phyloP scores from a whole-genome alignment of 2,888 invertebrate species.

The Tinea semifulvella region DNA sequence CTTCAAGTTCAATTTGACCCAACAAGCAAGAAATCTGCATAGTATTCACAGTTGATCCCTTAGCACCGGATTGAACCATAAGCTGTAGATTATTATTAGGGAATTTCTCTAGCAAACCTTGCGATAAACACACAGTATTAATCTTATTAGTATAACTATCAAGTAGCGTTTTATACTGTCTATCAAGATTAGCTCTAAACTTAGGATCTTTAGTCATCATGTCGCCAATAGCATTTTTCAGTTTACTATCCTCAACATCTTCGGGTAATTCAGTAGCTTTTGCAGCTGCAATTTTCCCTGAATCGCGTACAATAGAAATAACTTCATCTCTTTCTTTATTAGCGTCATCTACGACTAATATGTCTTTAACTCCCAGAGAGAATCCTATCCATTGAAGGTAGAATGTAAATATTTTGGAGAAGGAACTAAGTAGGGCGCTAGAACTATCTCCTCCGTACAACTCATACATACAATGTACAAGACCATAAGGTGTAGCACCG shows the following conservation, averaged over 20 bases:
- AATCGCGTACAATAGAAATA: conserved; percentile 70
- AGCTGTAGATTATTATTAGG: conserved; percentile 96
- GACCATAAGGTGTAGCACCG: conserved; percentile 93
- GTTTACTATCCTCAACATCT: conserved; percentile 62
- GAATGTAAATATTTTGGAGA: conserved; percentile 91
- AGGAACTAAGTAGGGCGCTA: conserved; percentile 82
- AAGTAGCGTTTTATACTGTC: conserved; percentile 82
- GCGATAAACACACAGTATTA: conserved; percentile 84
- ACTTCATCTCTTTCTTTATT: conserved; percentile 76
- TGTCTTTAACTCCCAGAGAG: conserved; percentile 94
- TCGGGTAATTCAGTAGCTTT: conserved; percentile 75
- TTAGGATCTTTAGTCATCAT: conserved; percentile 76
- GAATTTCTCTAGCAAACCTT: conserved; percentile 86
- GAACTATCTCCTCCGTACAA: conserved; percentile 91
- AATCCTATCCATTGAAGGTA: conserved; percentile 93
- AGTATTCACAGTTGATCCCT: conserved; percentile 97
- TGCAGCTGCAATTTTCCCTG: conserved; percentile 71
- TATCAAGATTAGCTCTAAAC: conserved; percentile 81
- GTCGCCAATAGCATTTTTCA: conserved; percentile 75
- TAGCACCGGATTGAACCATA: conserved; percentile 98
- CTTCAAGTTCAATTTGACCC: conserved; percentile 99
- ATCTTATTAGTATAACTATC: conserved; percentile 91
- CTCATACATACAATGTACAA: conserved; percentile 95
- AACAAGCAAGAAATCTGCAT: conserved; percentile 98
- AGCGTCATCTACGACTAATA: conserved; percentile 79